Evolutionary conservation across 1,140 invertebrate genomes (phyloP).

Genomic region (Coptotermes formosanus): DNA sequence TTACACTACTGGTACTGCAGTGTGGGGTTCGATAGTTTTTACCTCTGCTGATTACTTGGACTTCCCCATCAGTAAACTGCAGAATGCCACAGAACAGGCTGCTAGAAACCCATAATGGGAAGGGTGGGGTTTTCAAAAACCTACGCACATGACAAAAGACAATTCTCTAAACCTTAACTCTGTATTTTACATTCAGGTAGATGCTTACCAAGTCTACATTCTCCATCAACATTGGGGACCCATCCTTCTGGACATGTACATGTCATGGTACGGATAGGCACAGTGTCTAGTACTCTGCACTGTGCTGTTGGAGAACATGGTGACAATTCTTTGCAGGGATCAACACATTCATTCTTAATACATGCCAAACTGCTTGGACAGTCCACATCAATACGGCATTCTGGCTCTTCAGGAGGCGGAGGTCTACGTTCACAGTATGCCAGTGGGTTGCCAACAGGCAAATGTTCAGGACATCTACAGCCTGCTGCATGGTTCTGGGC

Average conservation of each 20-base stretch:
- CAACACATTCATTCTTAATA: slow-evolving; percentile 72
- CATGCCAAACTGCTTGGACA: slow-evolving; percentile 79
- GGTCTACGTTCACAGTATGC: slow-evolving; percentile 66
- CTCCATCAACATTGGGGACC: slow-evolving; percentile 71
- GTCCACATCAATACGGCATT: slow-evolving; percentile 75
- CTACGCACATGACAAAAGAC: too few relatives aligned
- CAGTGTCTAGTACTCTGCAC: slow-evolving; percentile 76
- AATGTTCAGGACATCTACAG: slow-evolving; percentile 72
- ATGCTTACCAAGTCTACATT: slow-evolving; percentile 61
- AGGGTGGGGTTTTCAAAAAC: too few relatives aligned
- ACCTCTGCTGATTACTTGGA: too few relatives aligned
- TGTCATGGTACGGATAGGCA: slow-evolving; percentile 79
- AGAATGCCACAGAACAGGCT: too few relatives aligned
- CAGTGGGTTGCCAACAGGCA: slow-evolving; percentile 74
- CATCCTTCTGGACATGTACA: slow-evolving; percentile 81
- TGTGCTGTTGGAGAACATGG: slow-evolving; percentile 68
- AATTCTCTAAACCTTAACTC: too few relatives aligned
- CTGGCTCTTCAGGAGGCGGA: slow-evolving; percentile 56
- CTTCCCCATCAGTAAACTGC: too few relatives aligned
- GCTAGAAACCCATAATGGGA: too few relatives aligned
- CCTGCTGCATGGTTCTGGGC: slow-evolving; percentile 71
- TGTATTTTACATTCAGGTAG: background rate
- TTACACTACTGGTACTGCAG: too few relatives aligned
- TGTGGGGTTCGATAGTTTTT: too few relatives aligned
- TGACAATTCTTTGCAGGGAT: slow-evolving; percentile 71